phyloP scores from a whole-genome alignment of 1,140 invertebrate genomes.

The Zaprionus ornatus region DNA sequence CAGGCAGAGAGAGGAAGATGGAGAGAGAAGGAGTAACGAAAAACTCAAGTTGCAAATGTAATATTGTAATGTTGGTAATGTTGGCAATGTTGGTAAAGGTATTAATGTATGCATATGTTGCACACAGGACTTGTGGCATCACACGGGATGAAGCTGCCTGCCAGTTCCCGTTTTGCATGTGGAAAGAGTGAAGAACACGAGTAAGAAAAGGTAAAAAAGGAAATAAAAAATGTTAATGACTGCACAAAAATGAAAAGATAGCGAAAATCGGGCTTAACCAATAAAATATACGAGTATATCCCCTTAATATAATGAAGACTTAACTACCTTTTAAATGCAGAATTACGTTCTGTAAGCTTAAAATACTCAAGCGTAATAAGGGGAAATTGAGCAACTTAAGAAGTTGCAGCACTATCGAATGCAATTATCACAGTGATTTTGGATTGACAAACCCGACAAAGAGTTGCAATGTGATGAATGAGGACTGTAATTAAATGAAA shows the following conservation, averaged over 20 bases:
- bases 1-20: background rate
- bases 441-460: constrained; percentile 18
- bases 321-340: background rate
- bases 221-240: background rate
- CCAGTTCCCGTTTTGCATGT: constrained; percentile 44
- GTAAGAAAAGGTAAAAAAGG: constrained; percentile 47
- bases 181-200: constrained; percentile 46
- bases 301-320: background rate
- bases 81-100: constrained; percentile 45
- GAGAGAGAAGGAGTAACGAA: constrained; percentile 10
- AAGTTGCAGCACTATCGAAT: background rate
- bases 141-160: constrained; percentile 13
- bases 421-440: constrained; percentile 9
- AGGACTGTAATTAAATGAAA: constrained; percentile 28
- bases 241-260: background rate
- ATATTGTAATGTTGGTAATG: constrained; percentile 68
- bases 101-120: constrained; percentile 78
- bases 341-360: no score
- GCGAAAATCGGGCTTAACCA: background rate
- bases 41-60: constrained; percentile 72
- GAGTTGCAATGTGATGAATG: constrained; percentile 18
- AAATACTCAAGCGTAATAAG: no score
- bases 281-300: no score
- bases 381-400: no score
- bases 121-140: constrained; percentile 48